Percentiles rank a stretch among this genome's conserved stretches.
Evolutionary conservation across 2,888 invertebrate species (phyloP).

Genomic region (Lutraria lutraria): DNA sequence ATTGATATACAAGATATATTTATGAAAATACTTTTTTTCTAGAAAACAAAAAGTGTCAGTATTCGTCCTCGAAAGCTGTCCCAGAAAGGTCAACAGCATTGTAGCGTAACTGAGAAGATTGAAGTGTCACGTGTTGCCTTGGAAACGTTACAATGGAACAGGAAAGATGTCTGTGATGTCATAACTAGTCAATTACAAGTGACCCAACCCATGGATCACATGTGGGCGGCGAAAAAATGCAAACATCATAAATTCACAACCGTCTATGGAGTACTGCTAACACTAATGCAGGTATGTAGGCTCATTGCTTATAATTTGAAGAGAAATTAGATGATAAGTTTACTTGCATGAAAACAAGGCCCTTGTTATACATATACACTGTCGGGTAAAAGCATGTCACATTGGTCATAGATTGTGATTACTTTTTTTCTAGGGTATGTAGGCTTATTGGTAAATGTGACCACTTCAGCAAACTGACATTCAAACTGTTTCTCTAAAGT

Average conservation of each 20-base stretch:
- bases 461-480: too few species aligned
- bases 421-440: too few species aligned
- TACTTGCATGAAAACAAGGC: too few species aligned
- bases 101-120: constrained; percentile 78
- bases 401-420: too few species aligned
- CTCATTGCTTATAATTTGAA: background rate
- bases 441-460: too few species aligned
- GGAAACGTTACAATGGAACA: constrained; percentile 95
- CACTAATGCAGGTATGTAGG: constrained; percentile 94
- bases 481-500: too few species aligned
- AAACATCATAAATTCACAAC: constrained; percentile 90
- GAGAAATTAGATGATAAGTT: background rate
- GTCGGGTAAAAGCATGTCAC: too few species aligned
- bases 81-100: constrained; percentile 58
- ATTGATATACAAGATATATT: background rate
- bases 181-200: constrained; percentile 95
- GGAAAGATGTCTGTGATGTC: constrained; percentile 94
- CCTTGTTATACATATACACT: too few species aligned
- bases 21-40: constrained; percentile 40
- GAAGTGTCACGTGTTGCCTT: constrained; percentile 91
- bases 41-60: constrained; percentile 75
- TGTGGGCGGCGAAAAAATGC: constrained; percentile 87
- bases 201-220: constrained; percentile 95
- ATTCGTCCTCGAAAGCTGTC: constrained; percentile 71
- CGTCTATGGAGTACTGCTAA: constrained; percentile 95